Percentiles rank a stretch among this genome's conserved stretches.
phyloP scores from a whole-genome alignment of 2,797 vertebrate species.

The Heteromormyrus szaboi region DNA sequence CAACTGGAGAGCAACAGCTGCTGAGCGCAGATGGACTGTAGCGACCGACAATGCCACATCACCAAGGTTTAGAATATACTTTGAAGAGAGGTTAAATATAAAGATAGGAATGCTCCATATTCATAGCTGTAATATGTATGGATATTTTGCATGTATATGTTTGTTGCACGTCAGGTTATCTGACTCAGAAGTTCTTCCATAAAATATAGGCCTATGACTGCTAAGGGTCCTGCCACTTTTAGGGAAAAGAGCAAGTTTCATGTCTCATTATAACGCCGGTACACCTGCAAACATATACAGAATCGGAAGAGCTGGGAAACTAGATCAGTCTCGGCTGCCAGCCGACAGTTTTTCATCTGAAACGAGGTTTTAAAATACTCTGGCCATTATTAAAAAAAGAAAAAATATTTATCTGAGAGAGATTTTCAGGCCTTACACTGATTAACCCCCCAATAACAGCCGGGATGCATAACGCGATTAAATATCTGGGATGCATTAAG shows the following conservation, averaged over 20 bases:
- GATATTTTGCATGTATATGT: neutral
- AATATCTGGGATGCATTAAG: neutral
- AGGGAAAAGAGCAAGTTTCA: neutral
- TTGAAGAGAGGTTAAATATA: neutral
- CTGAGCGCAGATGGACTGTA: neutral
- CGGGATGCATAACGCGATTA: neutral
- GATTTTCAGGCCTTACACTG: neutral
- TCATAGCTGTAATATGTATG: neutral
- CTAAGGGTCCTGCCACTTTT: neutral
- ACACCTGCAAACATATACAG: neutral
- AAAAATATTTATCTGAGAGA: neutral
- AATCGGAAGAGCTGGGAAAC: neutral
- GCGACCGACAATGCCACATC: neutral
- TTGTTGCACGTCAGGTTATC: neutral
- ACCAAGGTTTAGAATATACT: neutral
- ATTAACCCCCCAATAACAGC: neutral
- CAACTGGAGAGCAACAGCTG: neutral
- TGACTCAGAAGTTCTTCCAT: neutral
- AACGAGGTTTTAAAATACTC: neutral
- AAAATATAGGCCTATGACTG: neutral
- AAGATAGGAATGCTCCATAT: neutral
- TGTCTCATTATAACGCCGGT: neutral
- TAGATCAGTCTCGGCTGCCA: neutral
- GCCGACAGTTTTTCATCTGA: neutral
- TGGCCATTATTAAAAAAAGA: neutral